Percentiles rank a stretch among this genome's conserved stretches.
Evolutionary conservation across 1,140 invertebrate species (phyloP).

Genomic region (Platorchestia sp.): DNA sequence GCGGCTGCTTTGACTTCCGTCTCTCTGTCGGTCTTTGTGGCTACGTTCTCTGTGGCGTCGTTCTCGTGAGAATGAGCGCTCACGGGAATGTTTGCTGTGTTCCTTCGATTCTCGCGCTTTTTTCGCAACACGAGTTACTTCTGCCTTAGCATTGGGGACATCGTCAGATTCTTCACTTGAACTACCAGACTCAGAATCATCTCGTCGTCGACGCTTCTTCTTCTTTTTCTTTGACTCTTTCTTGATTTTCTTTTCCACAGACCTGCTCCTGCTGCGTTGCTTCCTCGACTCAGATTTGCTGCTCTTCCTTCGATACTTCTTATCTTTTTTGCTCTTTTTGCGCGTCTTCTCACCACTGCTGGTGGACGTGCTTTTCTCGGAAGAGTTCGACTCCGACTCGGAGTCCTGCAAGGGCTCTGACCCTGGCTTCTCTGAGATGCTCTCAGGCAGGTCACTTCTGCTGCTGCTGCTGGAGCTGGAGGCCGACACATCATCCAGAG

Average conservation of each 20-base stretch:
- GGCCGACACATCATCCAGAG: background rate
- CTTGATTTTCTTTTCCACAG: constrained; percentile 60
- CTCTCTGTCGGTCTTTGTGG: constrained; percentile 2
- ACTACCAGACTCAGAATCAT: constrained; percentile 1
- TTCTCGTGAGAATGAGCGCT: background rate
- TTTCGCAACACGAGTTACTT: background rate
- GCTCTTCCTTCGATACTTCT: constrained; percentile 43
- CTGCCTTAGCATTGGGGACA: background rate
- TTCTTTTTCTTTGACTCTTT: constrained; percentile 65
- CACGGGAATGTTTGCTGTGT: background rate
- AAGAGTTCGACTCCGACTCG: constrained; percentile 61
- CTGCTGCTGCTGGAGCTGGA: background rate
- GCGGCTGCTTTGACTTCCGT: constrained; percentile 58
- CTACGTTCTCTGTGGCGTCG: constrained; percentile 59
- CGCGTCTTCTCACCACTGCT: constrained; percentile 56
- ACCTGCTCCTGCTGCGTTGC: constrained; percentile 59
- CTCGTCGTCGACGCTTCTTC: constrained; percentile 50
- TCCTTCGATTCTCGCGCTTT: background rate
- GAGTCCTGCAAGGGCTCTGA: constrained; percentile 62
- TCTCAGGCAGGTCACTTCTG: background rate
- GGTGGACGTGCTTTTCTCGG: constrained; percentile 58
- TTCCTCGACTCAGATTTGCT: constrained; percentile 57
- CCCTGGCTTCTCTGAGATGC: constrained; percentile 45
- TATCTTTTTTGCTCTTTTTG: constrained; percentile 61
- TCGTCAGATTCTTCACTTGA: background rate